Evolutionary conservation across 2,113 vertebrate genomes (phyloP), one percentile per base, ranked within the genome.

Genomic region (Phylloscopus trochiloides): DNA sequence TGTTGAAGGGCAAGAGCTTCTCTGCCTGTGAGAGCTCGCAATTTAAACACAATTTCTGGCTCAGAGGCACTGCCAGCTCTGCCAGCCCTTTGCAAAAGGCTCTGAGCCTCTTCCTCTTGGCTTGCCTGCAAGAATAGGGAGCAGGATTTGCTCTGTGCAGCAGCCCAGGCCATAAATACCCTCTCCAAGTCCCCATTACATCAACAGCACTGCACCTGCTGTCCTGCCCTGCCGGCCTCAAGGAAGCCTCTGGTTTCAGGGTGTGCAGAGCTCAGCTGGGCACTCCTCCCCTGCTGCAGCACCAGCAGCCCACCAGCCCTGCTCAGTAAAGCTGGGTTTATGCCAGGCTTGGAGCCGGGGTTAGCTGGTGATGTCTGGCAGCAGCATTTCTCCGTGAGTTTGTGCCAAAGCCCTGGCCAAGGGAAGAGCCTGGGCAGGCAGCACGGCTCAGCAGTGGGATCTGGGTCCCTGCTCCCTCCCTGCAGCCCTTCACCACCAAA

Each of bases 121-220:
- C 36, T 38, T 65, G 61, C 19, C 77, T 57, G 77, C 48, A 57
- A 85, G 90, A 90, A 78, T 2, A 57, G 70, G 22, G 62, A 62
- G 90, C 25, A 61, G 92, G 36, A 88, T 61, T 90, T 74, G 36
- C 62, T 57, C 85, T 43, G 73, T 94, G 88, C 50, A 65, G 24
- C 40, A 90, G 87, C 78, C 63, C 77, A 32, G 34, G 45, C 90
- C 81, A 75, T 75, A 91, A 96, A 90, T 95, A 91, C 45, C 70
- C 78, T 82, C 87, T 85, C 34, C 82, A 79, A 4, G 83, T 79
- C 43, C 81, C 90, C 77, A 55, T 91, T 15, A 84, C 76, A 89
- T 92, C 95, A 95, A 16, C 90, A 92, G 88, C 71, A 14, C 50
- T 29, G 92, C 96, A 97, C 90, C 94, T 95, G 95, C 94, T 87